Evolutionary conservation across 2,113 vertebrate genomes (phyloP).

Genomic region (Orientallactaga bullata): DNA sequence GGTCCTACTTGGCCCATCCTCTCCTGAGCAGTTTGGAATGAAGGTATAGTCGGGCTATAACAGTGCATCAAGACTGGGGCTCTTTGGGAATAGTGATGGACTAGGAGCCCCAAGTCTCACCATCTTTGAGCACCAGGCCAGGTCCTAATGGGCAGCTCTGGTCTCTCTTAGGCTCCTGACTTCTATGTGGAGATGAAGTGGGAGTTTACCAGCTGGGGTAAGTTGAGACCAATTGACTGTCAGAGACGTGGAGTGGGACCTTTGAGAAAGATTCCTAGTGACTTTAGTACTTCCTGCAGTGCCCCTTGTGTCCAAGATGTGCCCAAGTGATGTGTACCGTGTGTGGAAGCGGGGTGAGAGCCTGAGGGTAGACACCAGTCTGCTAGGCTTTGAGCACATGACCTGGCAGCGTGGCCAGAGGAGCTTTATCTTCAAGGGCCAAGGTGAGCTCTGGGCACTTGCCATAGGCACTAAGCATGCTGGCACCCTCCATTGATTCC

Average conservation of each 20-base stretch:
- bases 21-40: not conserved
- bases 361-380: constrained; percentile 95
- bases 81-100: not conserved
- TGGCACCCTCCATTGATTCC: not conserved
- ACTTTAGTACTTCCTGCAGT: constrained; percentile 84
- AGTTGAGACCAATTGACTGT: constrained; percentile 73
- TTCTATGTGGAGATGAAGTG: constrained; percentile 99
- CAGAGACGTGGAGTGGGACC: not conserved
- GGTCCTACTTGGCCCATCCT: not conserved
- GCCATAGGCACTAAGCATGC: rapidly evolving
- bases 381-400: constrained; percentile 98
- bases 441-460: constrained; percentile 86
- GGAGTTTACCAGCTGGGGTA: constrained; percentile 99
- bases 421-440: constrained; percentile 97
- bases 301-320: constrained; percentile 96
- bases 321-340: constrained; percentile 96
- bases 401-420: constrained; percentile 96
- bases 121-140: rapidly evolving
- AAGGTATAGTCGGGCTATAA: not conserved
- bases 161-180: constrained; percentile 90
- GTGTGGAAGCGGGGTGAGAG: constrained; percentile 97
- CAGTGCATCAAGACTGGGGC: not conserved
- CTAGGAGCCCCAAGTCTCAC: rapidly evolving
- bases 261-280: not conserved
- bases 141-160: constrained; percentile 8